Conservation (phyloP, 2,797 vertebrate species). For the Myotis planiceps region DNA sequence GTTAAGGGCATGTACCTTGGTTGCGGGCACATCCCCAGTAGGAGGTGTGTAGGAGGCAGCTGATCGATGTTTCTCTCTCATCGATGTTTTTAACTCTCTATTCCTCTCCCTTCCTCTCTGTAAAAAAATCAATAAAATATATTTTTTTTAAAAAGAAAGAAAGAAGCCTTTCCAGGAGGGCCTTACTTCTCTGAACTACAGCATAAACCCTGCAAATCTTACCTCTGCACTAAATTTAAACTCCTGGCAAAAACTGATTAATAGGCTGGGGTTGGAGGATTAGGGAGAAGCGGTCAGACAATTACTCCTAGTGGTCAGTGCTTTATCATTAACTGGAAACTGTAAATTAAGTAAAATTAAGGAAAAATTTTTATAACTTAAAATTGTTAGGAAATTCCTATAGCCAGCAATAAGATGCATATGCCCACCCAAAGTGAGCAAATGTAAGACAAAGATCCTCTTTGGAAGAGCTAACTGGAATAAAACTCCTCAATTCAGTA, state of each 20-base stretch:
- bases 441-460: background rate
- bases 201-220: background rate
- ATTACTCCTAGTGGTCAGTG: slow-evolving; percentile 9
- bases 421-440: background rate
- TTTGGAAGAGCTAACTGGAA: background rate
- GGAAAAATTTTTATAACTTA: slow-evolving; percentile 6
- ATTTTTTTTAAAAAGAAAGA: background rate
- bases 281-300: background rate
- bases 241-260: slow-evolving; percentile 26
- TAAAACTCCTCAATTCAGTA: background rate
- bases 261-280: background rate
- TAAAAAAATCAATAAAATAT: too few relatives aligned
- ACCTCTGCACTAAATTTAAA: slow-evolving; percentile 51
- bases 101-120: too few relatives aligned
- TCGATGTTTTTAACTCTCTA: too few relatives aligned
- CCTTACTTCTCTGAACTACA: slow-evolving; percentile 21
- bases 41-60: too few relatives aligned
- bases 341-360: slow-evolving; percentile 12
- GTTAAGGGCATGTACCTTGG: too few relatives aligned
- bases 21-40: too few relatives aligned
- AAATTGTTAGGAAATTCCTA: background rate
- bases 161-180: slow-evolving; percentile 43
- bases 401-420: background rate
- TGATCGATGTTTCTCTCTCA: too few relatives aligned
- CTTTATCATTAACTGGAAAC: slow-evolving; percentile 46